These are phyloP conservation scores for Leptothorax acervorum DNA, from an alignment of 2,888 invertebrate genomes.

Conservation along the genomic window DNA sequence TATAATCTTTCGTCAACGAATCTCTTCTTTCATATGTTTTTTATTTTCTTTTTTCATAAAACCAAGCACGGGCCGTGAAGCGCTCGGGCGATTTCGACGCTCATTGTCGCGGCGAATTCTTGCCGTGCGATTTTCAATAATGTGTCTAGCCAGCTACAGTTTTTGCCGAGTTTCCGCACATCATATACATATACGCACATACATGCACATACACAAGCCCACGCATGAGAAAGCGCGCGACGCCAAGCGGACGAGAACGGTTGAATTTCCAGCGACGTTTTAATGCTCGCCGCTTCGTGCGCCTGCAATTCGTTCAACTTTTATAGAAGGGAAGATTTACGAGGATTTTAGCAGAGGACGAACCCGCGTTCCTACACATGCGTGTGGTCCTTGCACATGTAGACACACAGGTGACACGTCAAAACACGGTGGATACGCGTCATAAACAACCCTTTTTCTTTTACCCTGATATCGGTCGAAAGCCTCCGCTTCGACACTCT, in stretches of 20 bases:
- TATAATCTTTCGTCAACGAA: conserved; percentile 18
- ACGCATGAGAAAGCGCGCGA: not conserved
- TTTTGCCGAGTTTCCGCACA: conserved; percentile 16
- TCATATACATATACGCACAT: not conserved
- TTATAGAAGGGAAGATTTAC: conserved; percentile 82
- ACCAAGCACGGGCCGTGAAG: not conserved
- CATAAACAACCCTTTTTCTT: conserved; percentile 65
- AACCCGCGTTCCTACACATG: conserved; percentile 57
- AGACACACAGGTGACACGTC: conserved; percentile 31
- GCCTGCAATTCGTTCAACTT: conserved; percentile 79
- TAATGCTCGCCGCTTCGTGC: conserved; percentile 66
- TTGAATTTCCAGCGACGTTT: conserved; percentile 70
- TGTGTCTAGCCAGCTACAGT: conserved; percentile 42
- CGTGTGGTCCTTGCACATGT: not conserved
- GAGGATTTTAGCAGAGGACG: conserved; percentile 76
- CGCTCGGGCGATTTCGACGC: conserved; percentile 50
- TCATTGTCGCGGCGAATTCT: conserved; percentile 56
- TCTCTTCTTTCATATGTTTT: conserved; percentile 17
- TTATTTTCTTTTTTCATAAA: conserved; percentile 20
- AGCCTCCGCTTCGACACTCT: conserved; percentile 3
- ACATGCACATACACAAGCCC: conserved; percentile 9
- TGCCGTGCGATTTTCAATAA: conserved; percentile 58
- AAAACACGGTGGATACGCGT: conserved; percentile 56
- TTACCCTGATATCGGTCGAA: conserved; percentile 52
- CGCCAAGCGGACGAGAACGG: conserved; percentile 21